Base-by-base conservation (phyloP, 1,140 invertebrate species). In the Euglossa dilemma region DNA sequence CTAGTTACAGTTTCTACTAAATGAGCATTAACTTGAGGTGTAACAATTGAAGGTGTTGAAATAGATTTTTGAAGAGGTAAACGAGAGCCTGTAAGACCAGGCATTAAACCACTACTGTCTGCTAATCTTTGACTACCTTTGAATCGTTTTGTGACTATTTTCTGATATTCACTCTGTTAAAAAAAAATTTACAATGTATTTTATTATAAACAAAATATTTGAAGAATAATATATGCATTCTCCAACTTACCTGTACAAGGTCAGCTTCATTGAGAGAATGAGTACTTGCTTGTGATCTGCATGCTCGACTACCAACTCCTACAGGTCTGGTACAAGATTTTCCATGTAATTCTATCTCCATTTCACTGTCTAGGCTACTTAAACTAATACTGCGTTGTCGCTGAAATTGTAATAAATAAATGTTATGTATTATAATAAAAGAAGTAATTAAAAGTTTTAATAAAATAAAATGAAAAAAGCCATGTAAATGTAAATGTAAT, bases 11-110 rank as follows among this genome's bases (percentile, higher is more conserved):
- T 86, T 86, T 94, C 93, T n/a, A 91, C 80, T 43, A 92, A 91
- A 79, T 90, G 90, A 52, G 91, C 91, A 66, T 94, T 94, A 84
- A 94, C 96, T 84, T 96, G 94, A 69, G 96, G 96, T 74, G 97
- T 97, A 52, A 97, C 96, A 82, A 98, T 98, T 75, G 97, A 98
- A 43, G 98, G 98, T 45, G 98, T 98, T 18, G 98, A 98, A 84
- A 98, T 96, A 70, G 97, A 98, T 95, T 98, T 98, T 93, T 98
- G 98, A 76, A 98, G 95, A 72, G 97, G 97, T 87, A 98, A 95
- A 69, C 97, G 95, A 85, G 96, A 92, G 71, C 94, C 93, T 75
- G 90, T 91, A 64, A 94, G 90, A 23, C 93, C 96, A 74, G 96
- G 96, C 86, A 96, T 94, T 79, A 97, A 94, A 88, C 96, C 94